Percentiles rank a stretch among this genome's conserved stretches.
Evolutionary conservation across 2,797 vertebrate genomes (phyloP).

Genomic region (Spondyliosoma cantharus): DNA sequence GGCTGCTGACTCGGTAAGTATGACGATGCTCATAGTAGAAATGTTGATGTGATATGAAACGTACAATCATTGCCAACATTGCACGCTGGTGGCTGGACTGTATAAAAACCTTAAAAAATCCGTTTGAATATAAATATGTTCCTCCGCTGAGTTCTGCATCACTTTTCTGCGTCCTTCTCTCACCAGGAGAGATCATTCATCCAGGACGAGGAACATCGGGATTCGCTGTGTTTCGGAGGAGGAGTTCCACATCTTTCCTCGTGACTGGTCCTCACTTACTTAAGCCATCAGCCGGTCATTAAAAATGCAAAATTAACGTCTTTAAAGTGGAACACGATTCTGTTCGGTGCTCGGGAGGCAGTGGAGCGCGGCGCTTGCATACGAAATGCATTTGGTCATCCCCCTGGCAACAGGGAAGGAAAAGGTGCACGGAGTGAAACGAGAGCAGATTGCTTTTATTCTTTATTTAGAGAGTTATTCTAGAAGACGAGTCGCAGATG

Average conservation of each 20-base stretch:
- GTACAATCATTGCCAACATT: no score
- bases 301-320: constrained; percentile 86
- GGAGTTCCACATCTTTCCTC: constrained; percentile 59
- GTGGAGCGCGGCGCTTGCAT: constrained; percentile 83
- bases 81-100: no score
- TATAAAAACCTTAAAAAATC: background rate
- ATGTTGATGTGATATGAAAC: no score
- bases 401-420: constrained; percentile 84
- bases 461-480: constrained; percentile 84
- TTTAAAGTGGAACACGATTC: constrained; percentile 82
- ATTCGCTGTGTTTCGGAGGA: constrained; percentile 24
- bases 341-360: constrained; percentile 81
- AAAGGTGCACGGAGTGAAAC: constrained; percentile 82
- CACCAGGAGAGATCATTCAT: constrained; percentile 26
- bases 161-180: constrained; percentile 10
- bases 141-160: background rate
- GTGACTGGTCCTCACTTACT: constrained; percentile 75
- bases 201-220: constrained; percentile 15
- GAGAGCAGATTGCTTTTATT: constrained; percentile 79
- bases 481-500: constrained; percentile 72
- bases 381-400: constrained; percentile 87
- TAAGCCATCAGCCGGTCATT: constrained; percentile 79
- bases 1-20: no score
- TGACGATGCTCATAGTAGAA: no score
- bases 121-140: background rate